A percentile compares a stretch with the other conserved stretches of the same genome.
phyloP scores from a whole-genome alignment of 2,888 invertebrate genomes.

The Frankliniella intonsa region DNA sequence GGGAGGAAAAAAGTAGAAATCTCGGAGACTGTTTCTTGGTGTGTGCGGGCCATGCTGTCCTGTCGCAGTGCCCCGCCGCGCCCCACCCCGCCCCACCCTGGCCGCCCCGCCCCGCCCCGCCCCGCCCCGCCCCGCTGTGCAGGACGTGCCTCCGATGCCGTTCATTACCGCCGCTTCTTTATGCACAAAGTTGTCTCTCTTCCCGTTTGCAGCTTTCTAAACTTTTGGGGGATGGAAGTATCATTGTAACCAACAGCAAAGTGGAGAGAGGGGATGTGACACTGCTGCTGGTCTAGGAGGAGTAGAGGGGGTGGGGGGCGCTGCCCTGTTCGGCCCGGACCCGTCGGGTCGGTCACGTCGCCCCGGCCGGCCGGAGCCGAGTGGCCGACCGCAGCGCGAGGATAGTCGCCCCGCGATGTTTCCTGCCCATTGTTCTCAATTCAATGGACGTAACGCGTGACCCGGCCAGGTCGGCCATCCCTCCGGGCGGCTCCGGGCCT shows the following conservation, averaged over 20 bases:
- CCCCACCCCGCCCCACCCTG: background rate
- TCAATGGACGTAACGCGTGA: too few relatives aligned
- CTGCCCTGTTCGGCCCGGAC: too few relatives aligned
- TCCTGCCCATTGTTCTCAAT: too few relatives aligned
- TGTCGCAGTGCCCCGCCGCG: background rate
- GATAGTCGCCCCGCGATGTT: too few relatives aligned
- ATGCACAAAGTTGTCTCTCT: constrained; percentile 5
- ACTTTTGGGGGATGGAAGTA: constrained; percentile 20
- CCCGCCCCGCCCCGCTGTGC: background rate
- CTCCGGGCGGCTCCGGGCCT: too few relatives aligned
- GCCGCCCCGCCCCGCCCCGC: too few relatives aligned
- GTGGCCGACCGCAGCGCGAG: background rate
- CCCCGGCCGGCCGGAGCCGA: background rate
- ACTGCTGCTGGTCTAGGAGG: background rate
- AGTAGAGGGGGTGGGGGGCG: background rate
- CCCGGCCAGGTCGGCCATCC: too few relatives aligned
- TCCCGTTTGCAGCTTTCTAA: constrained; percentile 24
- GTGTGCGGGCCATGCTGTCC: background rate
- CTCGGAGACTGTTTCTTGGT: background rate
- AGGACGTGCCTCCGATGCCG: constrained; percentile 9
- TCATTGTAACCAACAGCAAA: constrained; percentile 12
- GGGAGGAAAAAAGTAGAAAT: background rate
- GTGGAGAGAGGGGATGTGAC: background rate
- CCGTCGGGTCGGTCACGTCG: too few relatives aligned
- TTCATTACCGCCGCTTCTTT: constrained; percentile 15